A percentile compares a stretch with the other conserved stretches of the same genome.
These are phyloP conservation scores for Oreocharis arfaki DNA, from an alignment of 2,113 vertebrate genomes.

Conservation along the genomic window DNA sequence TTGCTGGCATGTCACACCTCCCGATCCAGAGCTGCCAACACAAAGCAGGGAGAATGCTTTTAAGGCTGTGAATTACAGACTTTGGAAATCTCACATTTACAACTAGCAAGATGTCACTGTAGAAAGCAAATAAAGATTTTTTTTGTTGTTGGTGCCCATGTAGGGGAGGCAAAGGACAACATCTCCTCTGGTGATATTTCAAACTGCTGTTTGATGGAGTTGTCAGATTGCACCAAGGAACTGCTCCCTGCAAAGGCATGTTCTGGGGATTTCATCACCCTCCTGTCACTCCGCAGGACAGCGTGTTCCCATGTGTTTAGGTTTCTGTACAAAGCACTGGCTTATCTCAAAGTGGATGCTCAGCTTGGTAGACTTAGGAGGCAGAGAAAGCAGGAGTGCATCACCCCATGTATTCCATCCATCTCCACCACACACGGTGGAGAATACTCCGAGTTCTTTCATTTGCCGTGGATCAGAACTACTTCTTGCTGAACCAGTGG, in stretches of 20 bases:
- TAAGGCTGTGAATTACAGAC: background rate
- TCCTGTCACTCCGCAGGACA: background rate
- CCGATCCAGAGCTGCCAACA: background rate
- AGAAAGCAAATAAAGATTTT: background rate
- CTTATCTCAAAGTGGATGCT: background rate
- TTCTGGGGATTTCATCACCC: background rate
- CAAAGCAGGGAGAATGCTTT: background rate
- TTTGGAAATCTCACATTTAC: background rate
- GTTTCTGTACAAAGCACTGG: background rate
- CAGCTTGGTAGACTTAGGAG: background rate
- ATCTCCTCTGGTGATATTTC: background rate
- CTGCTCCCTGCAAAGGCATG: background rate
- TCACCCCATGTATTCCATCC: background rate
- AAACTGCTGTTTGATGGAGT: background rate
- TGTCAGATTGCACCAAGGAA: background rate
- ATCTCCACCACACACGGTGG: background rate
- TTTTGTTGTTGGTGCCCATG: accelerated
- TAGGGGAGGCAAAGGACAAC: background rate
- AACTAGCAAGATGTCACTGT: background rate
- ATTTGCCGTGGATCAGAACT: background rate
- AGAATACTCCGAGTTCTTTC: background rate
- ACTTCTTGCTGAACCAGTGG: background rate
- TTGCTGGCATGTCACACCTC: background rate
- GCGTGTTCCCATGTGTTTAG: background rate
- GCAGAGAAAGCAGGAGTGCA: background rate